Evolutionary conservation across 2,888 invertebrate genomes (phyloP).

Genomic region (Phoenoteleia sp.): DNA sequence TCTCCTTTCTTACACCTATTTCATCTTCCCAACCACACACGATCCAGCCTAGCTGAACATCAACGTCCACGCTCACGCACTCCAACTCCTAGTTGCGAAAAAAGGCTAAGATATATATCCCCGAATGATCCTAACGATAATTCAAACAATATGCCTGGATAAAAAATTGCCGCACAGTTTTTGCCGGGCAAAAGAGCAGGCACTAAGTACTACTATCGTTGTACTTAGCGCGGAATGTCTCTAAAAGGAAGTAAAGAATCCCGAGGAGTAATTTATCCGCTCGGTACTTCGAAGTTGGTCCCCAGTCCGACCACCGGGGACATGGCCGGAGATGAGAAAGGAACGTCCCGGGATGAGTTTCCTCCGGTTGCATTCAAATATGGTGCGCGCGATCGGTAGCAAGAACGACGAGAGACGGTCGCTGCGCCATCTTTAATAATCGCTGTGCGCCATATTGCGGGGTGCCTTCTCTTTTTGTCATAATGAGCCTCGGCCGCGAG

Average conservation of each 20-base stretch:
- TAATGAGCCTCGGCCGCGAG: slow-evolving; percentile 81
- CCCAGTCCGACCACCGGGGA: slow-evolving; percentile 49
- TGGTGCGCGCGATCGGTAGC: slow-evolving; percentile 73
- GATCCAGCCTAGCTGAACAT: too few relatives aligned
- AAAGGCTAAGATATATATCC: slow-evolving; percentile 38
- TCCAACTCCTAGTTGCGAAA: slow-evolving; percentile 4
- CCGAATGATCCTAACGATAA: slow-evolving; percentile 46
- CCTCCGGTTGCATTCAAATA: slow-evolving; percentile 80
- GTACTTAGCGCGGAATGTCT: slow-evolving; percentile 62
- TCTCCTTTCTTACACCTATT: too few relatives aligned
- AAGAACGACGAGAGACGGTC: slow-evolving; percentile 73
- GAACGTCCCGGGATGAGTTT: slow-evolving; percentile 65
- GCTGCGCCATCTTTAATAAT: slow-evolving; percentile 84
- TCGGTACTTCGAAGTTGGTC: slow-evolving; percentile 63
- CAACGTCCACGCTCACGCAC: slow-evolving; percentile 36
- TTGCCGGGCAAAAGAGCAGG: slow-evolving; percentile 44
- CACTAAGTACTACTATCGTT: slow-evolving; percentile 49
- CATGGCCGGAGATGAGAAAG: slow-evolving; percentile 62
- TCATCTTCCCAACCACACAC: too few relatives aligned
- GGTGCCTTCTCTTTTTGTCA: slow-evolving; percentile 82
- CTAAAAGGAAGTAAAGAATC: slow-evolving; percentile 69
- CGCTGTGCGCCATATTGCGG: slow-evolving; percentile 81
- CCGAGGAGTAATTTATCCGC: slow-evolving; percentile 71
- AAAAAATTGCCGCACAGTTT: slow-evolving; percentile 41
- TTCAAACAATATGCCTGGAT: slow-evolving; percentile 50